These are phyloP conservation scores for Ahaetulla prasina DNA, from an alignment of 2,113 vertebrate genomes.

Conservation along the genomic window DNA sequence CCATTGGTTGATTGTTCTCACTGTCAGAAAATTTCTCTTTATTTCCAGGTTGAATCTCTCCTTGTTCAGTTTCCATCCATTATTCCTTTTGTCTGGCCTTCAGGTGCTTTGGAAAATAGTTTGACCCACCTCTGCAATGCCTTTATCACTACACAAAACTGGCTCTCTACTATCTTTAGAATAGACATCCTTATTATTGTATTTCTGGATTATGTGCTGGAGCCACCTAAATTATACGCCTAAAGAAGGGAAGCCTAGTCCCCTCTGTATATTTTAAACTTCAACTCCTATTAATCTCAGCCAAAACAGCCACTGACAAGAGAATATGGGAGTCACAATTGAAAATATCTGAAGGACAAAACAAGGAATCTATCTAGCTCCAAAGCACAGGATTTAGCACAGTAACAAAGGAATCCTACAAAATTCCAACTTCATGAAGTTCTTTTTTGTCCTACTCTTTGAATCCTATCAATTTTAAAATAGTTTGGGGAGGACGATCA, in stretches of 20 bases:
- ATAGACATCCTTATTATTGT: not conserved
- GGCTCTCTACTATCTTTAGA: not conserved
- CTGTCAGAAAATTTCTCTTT: no score
- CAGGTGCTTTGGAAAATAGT: no score
- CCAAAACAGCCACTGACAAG: not conserved
- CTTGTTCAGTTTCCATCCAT: no score
- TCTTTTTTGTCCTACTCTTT: not conserved
- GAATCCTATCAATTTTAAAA: not conserved
- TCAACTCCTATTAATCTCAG: not conserved
- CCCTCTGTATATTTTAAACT: not conserved
- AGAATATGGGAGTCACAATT: not conserved
- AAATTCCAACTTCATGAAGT: not conserved
- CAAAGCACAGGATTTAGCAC: not conserved
- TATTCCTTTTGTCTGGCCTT: no score
- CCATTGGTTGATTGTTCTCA: no score
- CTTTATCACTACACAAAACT: not conserved
- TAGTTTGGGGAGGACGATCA: not conserved
- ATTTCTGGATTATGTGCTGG: not conserved
- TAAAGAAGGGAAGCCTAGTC: not conserved
- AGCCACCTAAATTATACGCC: not conserved
- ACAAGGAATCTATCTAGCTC: not conserved
- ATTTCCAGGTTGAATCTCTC: no score
- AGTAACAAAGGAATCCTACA: not conserved
- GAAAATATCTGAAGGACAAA: not conserved
- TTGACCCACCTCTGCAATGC: no score